Evolutionary conservation across 2,113 vertebrate species (phyloP).

Genomic region (Pogonocichla stellata): DNA sequence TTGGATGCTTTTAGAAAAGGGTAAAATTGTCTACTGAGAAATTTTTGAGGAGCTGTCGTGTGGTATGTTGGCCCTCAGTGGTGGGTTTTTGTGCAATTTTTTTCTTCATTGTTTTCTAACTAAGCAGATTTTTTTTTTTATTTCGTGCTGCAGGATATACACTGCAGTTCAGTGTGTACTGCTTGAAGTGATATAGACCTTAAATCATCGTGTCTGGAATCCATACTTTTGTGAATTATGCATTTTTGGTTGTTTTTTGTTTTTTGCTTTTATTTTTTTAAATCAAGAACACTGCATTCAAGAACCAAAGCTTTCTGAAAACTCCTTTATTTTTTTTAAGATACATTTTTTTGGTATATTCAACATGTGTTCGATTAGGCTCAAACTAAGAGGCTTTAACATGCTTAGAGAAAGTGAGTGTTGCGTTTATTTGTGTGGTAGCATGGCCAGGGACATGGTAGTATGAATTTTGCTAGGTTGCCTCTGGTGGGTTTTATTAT

Average conservation of each 20-base stretch:
- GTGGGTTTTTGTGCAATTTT: neutral
- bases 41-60: neutral
- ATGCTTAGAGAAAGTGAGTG: neutral
- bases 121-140: neutral
- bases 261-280: neutral
- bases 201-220: neutral
- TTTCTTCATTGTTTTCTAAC: neutral
- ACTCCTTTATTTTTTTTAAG: neutral
- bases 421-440: neutral
- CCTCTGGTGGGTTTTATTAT: neutral
- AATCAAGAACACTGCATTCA: neutral
- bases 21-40: neutral
- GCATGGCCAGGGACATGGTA: neutral
- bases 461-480: neutral
- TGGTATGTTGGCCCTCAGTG: neutral
- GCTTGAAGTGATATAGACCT: neutral
- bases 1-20: neutral
- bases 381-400: neutral
- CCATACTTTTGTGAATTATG: neutral
- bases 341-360: neutral
- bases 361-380: neutral
- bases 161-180: neutral
- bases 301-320: neutral
- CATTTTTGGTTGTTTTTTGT: accelerated
- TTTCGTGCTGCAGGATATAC: neutral